phyloP scores from a whole-genome alignment of 2,113 vertebrate genomes.

The Coturnix japonica region DNA sequence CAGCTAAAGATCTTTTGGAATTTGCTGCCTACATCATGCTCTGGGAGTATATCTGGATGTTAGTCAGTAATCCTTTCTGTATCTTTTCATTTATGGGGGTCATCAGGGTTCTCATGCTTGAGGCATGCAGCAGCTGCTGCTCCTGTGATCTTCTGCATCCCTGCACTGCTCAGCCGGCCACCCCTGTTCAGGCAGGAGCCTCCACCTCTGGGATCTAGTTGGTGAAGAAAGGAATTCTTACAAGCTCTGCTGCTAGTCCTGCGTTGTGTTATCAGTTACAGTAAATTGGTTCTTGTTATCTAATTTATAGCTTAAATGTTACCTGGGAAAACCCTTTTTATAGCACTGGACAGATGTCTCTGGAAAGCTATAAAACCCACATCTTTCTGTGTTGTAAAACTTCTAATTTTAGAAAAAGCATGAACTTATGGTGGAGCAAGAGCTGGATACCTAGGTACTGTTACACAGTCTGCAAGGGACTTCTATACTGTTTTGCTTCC shows the following conservation, averaged over 20 bases:
- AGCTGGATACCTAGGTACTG: not conserved
- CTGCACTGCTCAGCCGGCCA: not conserved
- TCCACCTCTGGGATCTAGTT: not conserved
- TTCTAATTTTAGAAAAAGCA: not conserved
- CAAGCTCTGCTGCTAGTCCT: not conserved
- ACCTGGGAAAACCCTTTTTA: not conserved
- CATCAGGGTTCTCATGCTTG: not conserved
- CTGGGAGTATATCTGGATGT: not conserved
- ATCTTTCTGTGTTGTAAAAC: not conserved
- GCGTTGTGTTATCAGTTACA: not conserved
- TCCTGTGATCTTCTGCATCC: not conserved
- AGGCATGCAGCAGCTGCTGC: not conserved
- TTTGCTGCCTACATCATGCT: not conserved
- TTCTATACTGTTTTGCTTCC: not conserved
- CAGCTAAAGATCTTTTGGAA: not conserved
- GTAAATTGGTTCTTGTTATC: not conserved
- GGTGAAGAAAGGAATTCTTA: not conserved
- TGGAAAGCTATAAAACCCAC: not conserved
- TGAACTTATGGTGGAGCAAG: not conserved
- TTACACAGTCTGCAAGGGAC: not conserved
- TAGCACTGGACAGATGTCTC: not conserved
- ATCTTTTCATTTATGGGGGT: not conserved
- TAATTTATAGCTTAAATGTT: not conserved
- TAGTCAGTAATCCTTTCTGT: not conserved
- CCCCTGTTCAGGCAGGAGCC: accelerated